Base-by-base conservation (phyloP, 2,888 invertebrate genomes). In the Fragum sueziense region DNA sequence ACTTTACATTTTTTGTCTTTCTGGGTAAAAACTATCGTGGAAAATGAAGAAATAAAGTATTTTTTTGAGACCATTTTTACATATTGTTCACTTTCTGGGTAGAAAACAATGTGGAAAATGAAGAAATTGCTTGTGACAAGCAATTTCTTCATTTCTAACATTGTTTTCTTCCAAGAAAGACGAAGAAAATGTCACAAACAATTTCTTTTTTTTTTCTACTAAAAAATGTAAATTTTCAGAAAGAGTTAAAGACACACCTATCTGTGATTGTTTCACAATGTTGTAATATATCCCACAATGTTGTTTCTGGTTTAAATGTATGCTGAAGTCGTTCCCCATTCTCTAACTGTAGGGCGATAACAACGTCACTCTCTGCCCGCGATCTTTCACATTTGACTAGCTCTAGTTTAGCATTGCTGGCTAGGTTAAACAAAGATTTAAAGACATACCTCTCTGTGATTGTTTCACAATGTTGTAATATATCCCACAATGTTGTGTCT, bases 361-460 rank as follows among this genome's bases (percentile, higher is more conserved):
- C 95, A 7, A 98, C 96, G 87, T 95, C 94, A 29, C 95, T 94
- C 85, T 91, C 90, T 11, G 84, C 80, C 52, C 97, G 94, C 78
- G 94, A 94, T 87, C 94, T 95, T 37, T 95, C 94, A 41, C 95
- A 95, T 87, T 95, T 95, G 51, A 96, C 95, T 95, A 98, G 95
- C 94, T 98, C 98, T 68, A 98, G 94, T 73, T 96, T 95, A 57
- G 97, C 98, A 94, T 97, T 98, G 93, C 98, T 98, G 2, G 98
- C 96, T 74, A 98, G 94, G 41, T 97, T 97, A 72, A 97, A 96
- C 93, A 97, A 97, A n/a, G n/a, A n/a, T n/a, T n/a, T n/a, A n/a
- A n/a, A n/a, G n/a, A n/a, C n/a, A n/a, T n/a, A 89, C 88, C 84
- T 88, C 52, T 84, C 85, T 57, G 85, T 77, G 67, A 85, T 83